Base-by-base conservation (phyloP, 1,140 invertebrate genomes). In the Adoxophyes honmai region DNA sequence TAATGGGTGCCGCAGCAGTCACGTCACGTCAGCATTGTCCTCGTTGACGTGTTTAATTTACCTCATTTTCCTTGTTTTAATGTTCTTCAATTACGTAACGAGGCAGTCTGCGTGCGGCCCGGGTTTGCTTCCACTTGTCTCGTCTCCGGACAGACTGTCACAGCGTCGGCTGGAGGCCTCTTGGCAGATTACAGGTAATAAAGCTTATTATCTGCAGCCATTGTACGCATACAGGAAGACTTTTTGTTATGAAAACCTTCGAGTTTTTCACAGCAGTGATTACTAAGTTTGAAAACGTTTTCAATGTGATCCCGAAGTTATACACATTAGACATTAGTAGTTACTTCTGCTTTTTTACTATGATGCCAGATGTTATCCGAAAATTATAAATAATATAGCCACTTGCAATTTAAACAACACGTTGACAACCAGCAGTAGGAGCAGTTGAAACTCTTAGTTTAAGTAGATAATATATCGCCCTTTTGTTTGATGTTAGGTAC, bases 201-300 rank as follows among this genome's bases (percentile, higher is more conserved):
- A 60, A 51, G 52, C 59, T 66, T 60, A 73, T 72, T 76, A 74
- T 72, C 62, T 68, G 54, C 61, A 59, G 63, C 66, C 70, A 70
- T 69, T 65, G 55, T 70, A 64, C 59, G 21, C 16, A 66, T 68
- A 44, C 67, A 78, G 72, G 78, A 81, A 81, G 66, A 68, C 55
- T 78, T 77, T 77, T 81, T 81, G 62, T 70, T 61, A 55, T 4
- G 39, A 65, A 64, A 76, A 73, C 72, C 74, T 75, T 72, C 66
- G 52, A 55, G 48, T 52, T 58, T 52, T 44, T 44, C 56, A 38
- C 34, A 16, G 33, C 36, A n/a, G 34, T 14, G 51, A 52, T 21
- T 55, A 11, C n/a, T 11, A 57, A 57, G 56, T n/a, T n/a, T n/a
- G n/a, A n/a, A 57, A 9, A 48, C 42, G 16, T 21, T 48, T 21